Base-by-base conservation (phyloP, 2,888 invertebrate species). In the Napeogenes sylphis region DNA sequence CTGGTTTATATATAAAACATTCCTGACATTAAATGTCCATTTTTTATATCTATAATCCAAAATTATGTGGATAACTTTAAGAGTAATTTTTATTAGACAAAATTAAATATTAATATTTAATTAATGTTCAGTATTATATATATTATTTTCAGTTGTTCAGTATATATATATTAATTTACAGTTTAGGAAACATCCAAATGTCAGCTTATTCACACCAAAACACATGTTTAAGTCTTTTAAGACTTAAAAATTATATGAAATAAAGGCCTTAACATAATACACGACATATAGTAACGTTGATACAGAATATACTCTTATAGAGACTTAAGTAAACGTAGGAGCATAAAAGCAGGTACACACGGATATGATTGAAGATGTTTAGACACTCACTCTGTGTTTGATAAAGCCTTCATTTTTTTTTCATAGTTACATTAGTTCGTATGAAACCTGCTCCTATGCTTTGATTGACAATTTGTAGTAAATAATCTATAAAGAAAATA, bases 201-300 rank as follows among this genome's bases (percentile, higher is more conserved):
- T 57, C 58, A 62, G 56, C 45, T 59, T 42, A 30, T 33, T 59
- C 12, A 12, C 56, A 62, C 46, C 56, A 13, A 59, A 56, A 62
- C 62, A 58, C 56, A 10, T 60, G 21, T 63, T 54, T 45, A 38
- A 56, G 56, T 61, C 56, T 61, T 61, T 61, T 42, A 42, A 38
- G 53, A 61, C 61, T 56, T 30, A 10, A 53, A 59, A 38, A 61
- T 56, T 46, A 59, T 57, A 47, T 14, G 21, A 47, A 8, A 21
- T 47, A 21, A 63, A 63, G 61, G 63, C 38, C 67, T 65, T 65
- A 59, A 56, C 53, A 55, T 65, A 59, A 53, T 14, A 55, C 58
- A 65, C 56, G 59, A 67, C 58, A 65, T 55, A 59, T 47, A 66
- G 59, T 59, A 57, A 65, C 62, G 62, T 65, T 57, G 54, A 65